These are phyloP conservation scores for Bombus turneri DNA, from an alignment of 1,140 invertebrate species.

Conservation along the genomic window DNA sequence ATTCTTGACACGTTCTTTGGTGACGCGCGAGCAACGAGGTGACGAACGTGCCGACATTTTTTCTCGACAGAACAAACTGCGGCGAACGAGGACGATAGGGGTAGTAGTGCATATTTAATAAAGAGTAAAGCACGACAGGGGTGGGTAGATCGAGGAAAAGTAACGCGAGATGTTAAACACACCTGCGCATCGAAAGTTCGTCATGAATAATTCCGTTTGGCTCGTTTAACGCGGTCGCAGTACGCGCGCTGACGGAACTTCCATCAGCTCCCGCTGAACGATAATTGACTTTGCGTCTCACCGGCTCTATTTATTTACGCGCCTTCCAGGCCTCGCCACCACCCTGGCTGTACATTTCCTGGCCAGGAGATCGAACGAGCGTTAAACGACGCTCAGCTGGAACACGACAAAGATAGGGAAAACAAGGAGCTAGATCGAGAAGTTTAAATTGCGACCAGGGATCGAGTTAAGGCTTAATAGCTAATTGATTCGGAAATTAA, in stretches of 20 bases:
- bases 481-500: conserved; percentile 48
- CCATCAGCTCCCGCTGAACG: conserved; percentile 17
- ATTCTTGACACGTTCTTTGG: conserved; percentile 6
- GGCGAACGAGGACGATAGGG: conserved; percentile 15
- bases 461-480: conserved; percentile 30
- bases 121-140: conserved; percentile 5
- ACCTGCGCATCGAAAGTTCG: conserved; percentile 62
- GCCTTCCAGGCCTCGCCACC: background rate
- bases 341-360: background rate
- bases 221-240: conserved; percentile 44
- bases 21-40: background rate
- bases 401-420: conserved; percentile 17
- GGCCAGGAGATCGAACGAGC: conserved; percentile 30
- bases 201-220: conserved; percentile 66
- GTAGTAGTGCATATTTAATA: conserved; percentile 54
- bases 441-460: conserved; percentile 44
- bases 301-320: conserved; percentile 60
- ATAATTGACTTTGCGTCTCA: conserved; percentile 64
- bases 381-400: background rate
- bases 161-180: conserved; percentile 58
- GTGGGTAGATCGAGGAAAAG: conserved; percentile 36
- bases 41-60: background rate
- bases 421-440: conserved; percentile 15
- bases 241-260: conserved; percentile 25
- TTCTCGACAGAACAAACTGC: background rate